Evolutionary conservation across 92 coral and sea anemone genomes (phyloP).

Genomic region (Palythoa caribaeorum): DNA sequence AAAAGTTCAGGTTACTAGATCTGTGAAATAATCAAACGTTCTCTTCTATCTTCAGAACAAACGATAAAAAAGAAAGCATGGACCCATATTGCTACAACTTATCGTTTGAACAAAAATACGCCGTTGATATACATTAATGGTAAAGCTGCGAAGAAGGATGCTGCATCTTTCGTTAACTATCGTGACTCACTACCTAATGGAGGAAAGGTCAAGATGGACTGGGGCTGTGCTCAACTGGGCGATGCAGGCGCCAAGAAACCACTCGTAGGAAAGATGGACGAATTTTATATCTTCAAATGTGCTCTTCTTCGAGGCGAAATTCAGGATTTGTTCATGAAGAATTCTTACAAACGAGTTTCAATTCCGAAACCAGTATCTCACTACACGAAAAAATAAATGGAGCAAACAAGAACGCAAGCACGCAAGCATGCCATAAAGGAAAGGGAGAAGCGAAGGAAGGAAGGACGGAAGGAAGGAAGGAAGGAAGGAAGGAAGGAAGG

Average conservation of each 20-base stretch:
- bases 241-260: slow-evolving; percentile 73
- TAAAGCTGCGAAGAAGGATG: slow-evolving; percentile 49
- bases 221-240: slow-evolving; percentile 93
- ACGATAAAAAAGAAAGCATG: slow-evolving; percentile 64
- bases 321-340: slow-evolving; percentile 81
- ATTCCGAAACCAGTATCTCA: slow-evolving; percentile 72
- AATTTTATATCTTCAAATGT: slow-evolving; percentile 94
- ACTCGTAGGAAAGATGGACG: slow-evolving; percentile 82
- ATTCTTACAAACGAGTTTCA: slow-evolving; percentile 75
- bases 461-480: slow-evolving; percentile 1
- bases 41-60: slow-evolving; percentile 59
- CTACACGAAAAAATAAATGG: not conserved
- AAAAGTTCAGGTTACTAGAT: too few species aligned
- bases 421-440: not conserved
- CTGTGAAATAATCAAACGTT: not conserved
- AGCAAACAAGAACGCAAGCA: not conserved
- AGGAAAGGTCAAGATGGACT: slow-evolving; percentile 56
- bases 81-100: slow-evolving; percentile 92
- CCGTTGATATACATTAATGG: slow-evolving; percentile 93
- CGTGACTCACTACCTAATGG: slow-evolving; percentile 51
- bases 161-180: slow-evolving; percentile 12
- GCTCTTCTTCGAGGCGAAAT: slow-evolving; percentile 84
- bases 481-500: not conserved
- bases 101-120: slow-evolving; percentile 69
- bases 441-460: not conserved